Base-by-base conservation (phyloP, 1,140 invertebrate genomes). In the Dryas iulia region DNA sequence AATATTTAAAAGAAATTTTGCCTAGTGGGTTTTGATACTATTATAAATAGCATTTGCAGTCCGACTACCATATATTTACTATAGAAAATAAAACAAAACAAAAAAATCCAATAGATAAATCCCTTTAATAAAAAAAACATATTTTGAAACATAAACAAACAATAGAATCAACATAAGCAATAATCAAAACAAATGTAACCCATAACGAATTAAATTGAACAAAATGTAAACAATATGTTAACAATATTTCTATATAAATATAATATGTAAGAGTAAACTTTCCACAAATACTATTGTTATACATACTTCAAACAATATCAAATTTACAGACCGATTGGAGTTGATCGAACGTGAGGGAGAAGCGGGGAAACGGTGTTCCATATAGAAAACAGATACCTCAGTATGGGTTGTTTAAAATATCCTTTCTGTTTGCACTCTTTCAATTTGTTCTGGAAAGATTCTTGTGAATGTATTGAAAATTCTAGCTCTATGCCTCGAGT, bases 371-470 rank as follows among this genome's bases (percentile, higher is more conserved):
- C 53, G 21, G 21, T 56, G 25, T 14, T 56, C 25, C 23, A 56
- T 14, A 56, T 56, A 56, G 25, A 26, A 56, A n/a, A 25, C 6
- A 56, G 53, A 56, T 56, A 24, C 23, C 25, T 56, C 23, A 25
- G 25, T 26, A n/a, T n/a, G 18, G 53, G 53, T 56, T 56, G 53
- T 56, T 56, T 56, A 26, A 56, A 26, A 56, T 26, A 56, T 7
- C 24, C 24, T 56, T 56, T 56, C 53, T 56, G 25, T 26, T 56
- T 56, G 53, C 53, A 26, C 53, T 56, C 25, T 56, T 25, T 56
- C 39, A 47, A 47, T 47, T 47, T 47, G 39, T 47, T 47, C 39
- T 47, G n/a, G 14, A n/a, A n/a, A 47, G 39, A 47, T 47, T 47
- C 18, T 10, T 47, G 39, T 8, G 3, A 47, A 8, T 47, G 18